Conservation (phyloP, 2,113 vertebrate genomes). For the Oreamnos americanus region DNA sequence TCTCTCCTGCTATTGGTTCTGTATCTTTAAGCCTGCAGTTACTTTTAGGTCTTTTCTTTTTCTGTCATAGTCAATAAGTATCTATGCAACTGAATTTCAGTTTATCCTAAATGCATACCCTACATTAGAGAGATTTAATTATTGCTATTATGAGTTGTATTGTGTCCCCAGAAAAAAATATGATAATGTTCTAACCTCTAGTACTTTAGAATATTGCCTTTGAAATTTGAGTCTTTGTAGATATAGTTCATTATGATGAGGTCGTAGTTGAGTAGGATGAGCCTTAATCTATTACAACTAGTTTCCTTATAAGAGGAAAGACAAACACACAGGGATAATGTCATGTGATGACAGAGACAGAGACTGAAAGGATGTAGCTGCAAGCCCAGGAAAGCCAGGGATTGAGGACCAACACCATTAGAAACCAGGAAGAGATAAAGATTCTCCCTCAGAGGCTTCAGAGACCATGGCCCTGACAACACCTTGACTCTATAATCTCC, state of each 20-base stretch:
- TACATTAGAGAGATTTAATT: not conserved
- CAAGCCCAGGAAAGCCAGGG: not conserved
- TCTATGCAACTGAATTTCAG: not conserved
- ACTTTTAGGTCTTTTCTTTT: not conserved
- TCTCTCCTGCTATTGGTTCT: not conserved
- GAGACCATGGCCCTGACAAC: not conserved
- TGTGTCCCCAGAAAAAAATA: not conserved
- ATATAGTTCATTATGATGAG: not conserved
- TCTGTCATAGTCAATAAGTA: not conserved
- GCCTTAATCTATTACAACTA: not conserved
- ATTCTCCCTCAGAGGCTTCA: not conserved
- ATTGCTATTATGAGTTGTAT: not conserved
- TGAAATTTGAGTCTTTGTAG: not conserved
- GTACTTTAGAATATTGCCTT: not conserved
- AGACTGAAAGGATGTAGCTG: not conserved
- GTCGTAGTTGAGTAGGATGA: not conserved
- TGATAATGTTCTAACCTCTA: not conserved
- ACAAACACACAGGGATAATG: not conserved
- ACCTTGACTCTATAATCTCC: not conserved
- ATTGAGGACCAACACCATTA: not conserved
- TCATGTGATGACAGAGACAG: not conserved
- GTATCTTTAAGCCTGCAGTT: not conserved
- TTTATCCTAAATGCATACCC: not conserved
- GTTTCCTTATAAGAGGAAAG: not conserved
- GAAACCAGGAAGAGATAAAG: not conserved